A percentile compares a stretch with the other conserved stretches of the same genome.
Evolutionary conservation across 2,113 vertebrate genomes (phyloP).

Genomic region (Otis tarda): DNA sequence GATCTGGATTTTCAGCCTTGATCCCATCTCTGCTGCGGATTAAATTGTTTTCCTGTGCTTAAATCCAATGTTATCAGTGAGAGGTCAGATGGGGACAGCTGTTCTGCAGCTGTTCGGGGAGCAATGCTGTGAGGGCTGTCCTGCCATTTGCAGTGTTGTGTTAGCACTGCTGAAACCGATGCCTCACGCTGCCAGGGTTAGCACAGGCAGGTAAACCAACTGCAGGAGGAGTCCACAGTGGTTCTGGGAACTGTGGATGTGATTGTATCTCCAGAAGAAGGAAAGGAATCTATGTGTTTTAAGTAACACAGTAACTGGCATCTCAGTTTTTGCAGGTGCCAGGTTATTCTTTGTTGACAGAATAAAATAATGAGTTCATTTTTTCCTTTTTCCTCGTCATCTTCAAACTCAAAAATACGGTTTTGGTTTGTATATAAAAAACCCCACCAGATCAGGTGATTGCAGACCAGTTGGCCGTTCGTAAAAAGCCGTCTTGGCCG

Average conservation of each 20-base stretch:
- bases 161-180: not conserved
- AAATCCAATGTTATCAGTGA: not conserved
- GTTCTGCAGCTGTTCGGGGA: not conserved
- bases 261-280: not conserved
- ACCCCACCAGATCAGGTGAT: not conserved
- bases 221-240: not conserved
- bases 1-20: not conserved
- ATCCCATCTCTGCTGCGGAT: not conserved
- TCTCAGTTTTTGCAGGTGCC: not conserved
- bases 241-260: not conserved
- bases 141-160: not conserved
- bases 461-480: not conserved
- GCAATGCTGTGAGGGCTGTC: not conserved
- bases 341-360: not conserved
- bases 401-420: fast-evolving
- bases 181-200: not conserved
- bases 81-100: constrained; percentile 6
- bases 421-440: not conserved
- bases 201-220: not conserved
- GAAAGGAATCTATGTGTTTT: not conserved
- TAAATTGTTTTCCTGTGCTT: not conserved
- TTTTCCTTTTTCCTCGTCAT: not conserved
- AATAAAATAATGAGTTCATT: not conserved
- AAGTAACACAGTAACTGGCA: not conserved
- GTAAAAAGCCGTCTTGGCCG: not conserved